Conservation (phyloP, 2,797 vertebrate species). For the Okamejei kenojei region DNA sequence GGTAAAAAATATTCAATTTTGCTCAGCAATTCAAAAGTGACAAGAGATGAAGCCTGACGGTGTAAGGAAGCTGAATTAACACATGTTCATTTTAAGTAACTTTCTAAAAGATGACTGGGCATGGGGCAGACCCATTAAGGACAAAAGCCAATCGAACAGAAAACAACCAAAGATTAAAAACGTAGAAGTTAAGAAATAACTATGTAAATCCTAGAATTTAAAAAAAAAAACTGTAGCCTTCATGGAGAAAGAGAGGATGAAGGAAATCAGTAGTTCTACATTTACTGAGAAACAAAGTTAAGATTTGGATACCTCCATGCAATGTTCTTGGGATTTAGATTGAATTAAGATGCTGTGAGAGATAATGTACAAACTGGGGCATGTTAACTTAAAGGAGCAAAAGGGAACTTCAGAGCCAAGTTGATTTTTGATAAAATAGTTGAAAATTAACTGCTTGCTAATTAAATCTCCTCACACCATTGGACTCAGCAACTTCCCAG, state of each 20-base stretch:
- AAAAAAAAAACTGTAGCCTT: background rate
- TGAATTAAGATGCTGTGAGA: background rate
- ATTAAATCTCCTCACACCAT: constrained; percentile 22
- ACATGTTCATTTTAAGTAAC: background rate
- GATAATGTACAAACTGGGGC: background rate
- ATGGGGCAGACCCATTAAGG: background rate
- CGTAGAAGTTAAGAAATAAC: background rate
- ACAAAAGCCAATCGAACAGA: background rate
- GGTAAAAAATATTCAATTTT: background rate
- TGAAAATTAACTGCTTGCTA: constrained; percentile 18
- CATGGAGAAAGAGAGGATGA: background rate
- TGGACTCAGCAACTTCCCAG: background rate
- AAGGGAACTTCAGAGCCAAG: background rate
- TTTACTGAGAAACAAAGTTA: background rate
- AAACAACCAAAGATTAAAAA: background rate
- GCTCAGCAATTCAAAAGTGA: constrained; percentile 20
- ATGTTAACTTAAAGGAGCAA: background rate
- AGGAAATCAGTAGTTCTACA: background rate
- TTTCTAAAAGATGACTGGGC: background rate
- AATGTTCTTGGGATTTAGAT: background rate
- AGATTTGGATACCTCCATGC: background rate
- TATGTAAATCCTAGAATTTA: background rate
- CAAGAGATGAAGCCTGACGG: constrained; percentile 19
- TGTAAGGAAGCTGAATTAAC: constrained; percentile 25
- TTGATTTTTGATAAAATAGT: background rate